A percentile compares a stretch with the other conserved stretches of the same genome.
phyloP scores from a whole-genome alignment of 2,888 invertebrate species.

The Caenorhabditis sp. region DNA sequence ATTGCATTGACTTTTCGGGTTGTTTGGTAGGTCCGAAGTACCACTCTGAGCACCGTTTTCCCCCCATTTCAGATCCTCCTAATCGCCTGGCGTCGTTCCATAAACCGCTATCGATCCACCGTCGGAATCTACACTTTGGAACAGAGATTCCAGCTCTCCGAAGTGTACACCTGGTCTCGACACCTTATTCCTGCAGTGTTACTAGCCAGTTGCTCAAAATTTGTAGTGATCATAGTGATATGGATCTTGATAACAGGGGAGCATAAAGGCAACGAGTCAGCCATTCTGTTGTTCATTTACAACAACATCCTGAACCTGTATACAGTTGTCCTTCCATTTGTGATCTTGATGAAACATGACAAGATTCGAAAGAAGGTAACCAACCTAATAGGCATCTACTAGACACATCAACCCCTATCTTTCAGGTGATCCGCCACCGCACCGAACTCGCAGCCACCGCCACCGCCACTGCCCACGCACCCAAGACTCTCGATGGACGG shows the following conservation, averaged over 20 bases:
- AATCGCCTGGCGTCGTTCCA: constrained; percentile 38
- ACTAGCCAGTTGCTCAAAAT: constrained; percentile 21
- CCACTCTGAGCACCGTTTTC: not conserved
- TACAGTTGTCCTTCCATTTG: constrained; percentile 34
- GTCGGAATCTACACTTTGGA: constrained; percentile 36
- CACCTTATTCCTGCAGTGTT: constrained; percentile 31
- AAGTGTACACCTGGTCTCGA: constrained; percentile 47
- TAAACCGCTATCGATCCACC: constrained; percentile 25
- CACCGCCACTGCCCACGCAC: constrained; percentile 4
- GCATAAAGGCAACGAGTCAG: constrained; percentile 23
- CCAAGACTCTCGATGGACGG: constrained; percentile 32
- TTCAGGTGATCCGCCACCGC: constrained; percentile 29
- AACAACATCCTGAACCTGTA: constrained; percentile 44
- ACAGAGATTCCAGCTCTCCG: constrained; percentile 44
- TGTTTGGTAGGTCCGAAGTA: constrained; percentile 15
- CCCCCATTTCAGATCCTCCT: constrained; percentile 29
- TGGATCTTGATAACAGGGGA: constrained; percentile 37
- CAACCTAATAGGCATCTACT: no score
- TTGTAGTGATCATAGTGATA: constrained; percentile 12
- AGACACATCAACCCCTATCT: not conserved
- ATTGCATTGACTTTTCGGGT: constrained; percentile 31
- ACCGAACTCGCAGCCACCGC: not conserved
- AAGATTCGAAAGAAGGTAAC: constrained; percentile 40
- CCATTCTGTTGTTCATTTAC: constrained; percentile 16
- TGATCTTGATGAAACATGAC: constrained; percentile 30